These are phyloP conservation scores for Embidobia sp. DNA, from an alignment of 2,888 invertebrate species.

Conservation along the genomic window DNA sequence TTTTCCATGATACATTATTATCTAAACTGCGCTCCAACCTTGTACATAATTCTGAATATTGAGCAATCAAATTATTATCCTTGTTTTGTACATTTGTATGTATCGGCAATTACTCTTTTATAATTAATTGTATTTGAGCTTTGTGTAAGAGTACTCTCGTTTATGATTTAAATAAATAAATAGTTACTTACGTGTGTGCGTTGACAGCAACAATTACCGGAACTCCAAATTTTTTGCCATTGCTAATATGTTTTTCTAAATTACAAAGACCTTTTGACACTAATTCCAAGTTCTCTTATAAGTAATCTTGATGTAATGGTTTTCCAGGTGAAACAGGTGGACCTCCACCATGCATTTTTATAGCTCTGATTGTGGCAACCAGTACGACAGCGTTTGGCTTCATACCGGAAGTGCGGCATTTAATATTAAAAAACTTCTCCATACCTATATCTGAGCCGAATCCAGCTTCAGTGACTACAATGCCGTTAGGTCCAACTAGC, in stretches of 20 bases:
- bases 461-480: constrained; percentile 98
- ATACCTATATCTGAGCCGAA: constrained; percentile 99
- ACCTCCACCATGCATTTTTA: constrained; percentile 99
- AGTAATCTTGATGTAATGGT: constrained; percentile 92
- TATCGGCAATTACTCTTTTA: too few species aligned
- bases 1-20: too few species aligned
- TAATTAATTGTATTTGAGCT: too few species aligned
- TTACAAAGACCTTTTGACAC: constrained; percentile 94
- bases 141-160: too few species aligned
- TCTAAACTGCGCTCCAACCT: too few species aligned
- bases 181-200: constrained; percentile 91
- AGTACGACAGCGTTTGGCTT: constrained; percentile 97
- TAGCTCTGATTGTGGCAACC: constrained; percentile 95
- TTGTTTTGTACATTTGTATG: too few species aligned
- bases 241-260: constrained; percentile 95
- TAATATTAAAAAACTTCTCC: constrained; percentile 99
- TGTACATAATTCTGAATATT: too few species aligned
- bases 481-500: constrained; percentile 94
- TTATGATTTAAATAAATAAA: too few species aligned
- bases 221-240: constrained; percentile 93
- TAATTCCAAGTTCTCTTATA: constrained; percentile 92
- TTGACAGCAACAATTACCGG: constrained; percentile 98
- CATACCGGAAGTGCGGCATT: constrained; percentile 94
- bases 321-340: constrained; percentile 92
- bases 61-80: too few species aligned